A percentile compares a stretch with the other conserved stretches of the same genome.
These are phyloP conservation scores for Stegodyphus dumicola DNA, from an alignment of 1,140 invertebrate species.

Conservation along the genomic window DNA sequence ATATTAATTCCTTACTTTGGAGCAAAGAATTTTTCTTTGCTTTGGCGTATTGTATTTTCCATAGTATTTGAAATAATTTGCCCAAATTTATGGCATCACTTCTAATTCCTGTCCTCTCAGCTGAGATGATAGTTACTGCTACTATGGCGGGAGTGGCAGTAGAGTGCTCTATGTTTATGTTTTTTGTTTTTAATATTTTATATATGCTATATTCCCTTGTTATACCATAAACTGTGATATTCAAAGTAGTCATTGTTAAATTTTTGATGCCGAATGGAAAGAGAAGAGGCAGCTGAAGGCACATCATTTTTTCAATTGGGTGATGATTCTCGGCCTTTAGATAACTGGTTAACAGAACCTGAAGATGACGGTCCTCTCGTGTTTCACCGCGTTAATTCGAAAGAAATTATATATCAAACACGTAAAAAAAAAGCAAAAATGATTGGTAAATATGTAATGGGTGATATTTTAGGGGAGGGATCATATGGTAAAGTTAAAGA, in stretches of 20 bases:
- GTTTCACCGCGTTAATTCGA: conserved; percentile 92
- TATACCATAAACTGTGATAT: conserved; percentile 56
- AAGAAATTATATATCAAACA: conserved; percentile 93
- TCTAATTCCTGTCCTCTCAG: conserved; percentile 11
- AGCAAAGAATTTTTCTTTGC: too few relatives aligned
- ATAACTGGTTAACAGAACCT: conserved; percentile 59
- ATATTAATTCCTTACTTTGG: too few relatives aligned
- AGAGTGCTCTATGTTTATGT: not conserved
- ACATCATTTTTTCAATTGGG: conserved; percentile 59
- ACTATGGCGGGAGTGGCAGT: conserved; percentile 45
- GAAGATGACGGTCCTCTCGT: conserved; percentile 79
- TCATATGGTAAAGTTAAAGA: conserved; percentile 97
- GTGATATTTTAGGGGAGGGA: conserved; percentile 94
- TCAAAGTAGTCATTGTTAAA: conserved; percentile 16
- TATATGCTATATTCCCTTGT: conserved; percentile 2
- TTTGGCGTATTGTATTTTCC: too few relatives aligned
- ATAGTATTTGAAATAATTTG: not conserved
- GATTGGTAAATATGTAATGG: conserved; percentile 97
- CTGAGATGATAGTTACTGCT: conserved; percentile 23
- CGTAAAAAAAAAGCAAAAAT: conserved; percentile 93
- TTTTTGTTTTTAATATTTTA: conserved; percentile 28
- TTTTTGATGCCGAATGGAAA: conserved; percentile 59
- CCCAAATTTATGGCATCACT: not conserved
- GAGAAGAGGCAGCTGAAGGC: conserved; percentile 52
- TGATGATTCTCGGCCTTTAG: conserved; percentile 45